Base-by-base conservation (phyloP, 2,888 invertebrate species). In the Agrilus biguttatus region DNA sequence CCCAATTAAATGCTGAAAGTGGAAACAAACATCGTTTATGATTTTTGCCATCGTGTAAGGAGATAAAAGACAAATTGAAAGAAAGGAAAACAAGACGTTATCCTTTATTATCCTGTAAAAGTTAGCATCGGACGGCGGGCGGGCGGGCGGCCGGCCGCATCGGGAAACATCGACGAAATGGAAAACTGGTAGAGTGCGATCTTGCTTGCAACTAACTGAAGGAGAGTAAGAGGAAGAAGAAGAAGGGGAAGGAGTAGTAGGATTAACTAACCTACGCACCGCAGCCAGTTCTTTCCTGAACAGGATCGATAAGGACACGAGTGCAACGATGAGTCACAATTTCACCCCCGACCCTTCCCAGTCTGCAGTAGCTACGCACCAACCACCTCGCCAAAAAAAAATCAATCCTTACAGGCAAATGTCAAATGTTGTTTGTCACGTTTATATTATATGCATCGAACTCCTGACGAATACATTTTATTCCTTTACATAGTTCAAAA, bases 241-340 rank as follows among this genome's bases (percentile, higher is more conserved):
- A 36, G 36, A 14, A 36, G 36, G 36, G 12, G 17, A 38, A 38
- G 40, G 45, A 42, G 40, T 46, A 45, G 41, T 42, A 42, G 47
- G 49, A 51, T 55, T 55, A 53, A 55, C 55, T 55, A 56, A 56
- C 55, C 56, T 56, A 56, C 54, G 53, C 48, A 44, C 43, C 47
- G 45, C 45, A 47, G 45, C 39, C 49, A 45, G 49, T 46, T 37
- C 43, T 38, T 45, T 43, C 46, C 45, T 46, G 47, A 47, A 46
- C 47, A 46, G 49, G 63, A 65, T 65, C 65, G 63, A 65, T 65
- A 63, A 63, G 62, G 61, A 60, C 61, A 59, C 60, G 63, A 63
- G 64, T 64, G 65, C 66, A 65, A 59, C 56, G 65, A 65, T 66
- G 66, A 66, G 61, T 66, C 63, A 63, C 57, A 61, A 63, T 60